A percentile compares a stretch with the other conserved stretches of the same genome.
phyloP scores from a whole-genome alignment of 92 coral and sea anemone species.

The Parazoanthus swiftii region DNA sequence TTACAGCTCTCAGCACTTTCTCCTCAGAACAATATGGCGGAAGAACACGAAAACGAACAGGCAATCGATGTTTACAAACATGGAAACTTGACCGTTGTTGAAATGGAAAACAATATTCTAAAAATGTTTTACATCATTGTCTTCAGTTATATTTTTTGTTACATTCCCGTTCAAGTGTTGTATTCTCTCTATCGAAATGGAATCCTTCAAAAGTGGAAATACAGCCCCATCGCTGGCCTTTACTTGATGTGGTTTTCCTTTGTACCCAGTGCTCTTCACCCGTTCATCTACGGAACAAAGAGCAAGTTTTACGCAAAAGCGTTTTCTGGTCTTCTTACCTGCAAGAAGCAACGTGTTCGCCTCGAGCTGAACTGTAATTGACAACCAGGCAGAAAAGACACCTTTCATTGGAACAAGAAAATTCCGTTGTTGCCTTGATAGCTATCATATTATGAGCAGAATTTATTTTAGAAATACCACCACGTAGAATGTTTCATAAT shows the following conservation, averaged over 20 bases:
- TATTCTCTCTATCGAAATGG: neutral
- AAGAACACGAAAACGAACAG: neutral
- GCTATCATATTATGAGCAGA: too few species aligned
- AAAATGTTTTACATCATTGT: slow-evolving; percentile 17
- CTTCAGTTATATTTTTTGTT: neutral
- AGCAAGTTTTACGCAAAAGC: slow-evolving; percentile 16
- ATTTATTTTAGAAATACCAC: too few species aligned
- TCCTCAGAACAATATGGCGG: neutral
- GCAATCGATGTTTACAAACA: neutral
- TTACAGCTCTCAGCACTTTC: neutral
- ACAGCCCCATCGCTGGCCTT: neutral
- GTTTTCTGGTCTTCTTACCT: neutral
- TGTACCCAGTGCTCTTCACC: neutral
- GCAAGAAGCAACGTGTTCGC: neutral
- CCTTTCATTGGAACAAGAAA: too few species aligned
- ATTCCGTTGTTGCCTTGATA: too few species aligned
- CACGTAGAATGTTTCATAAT: too few species aligned
- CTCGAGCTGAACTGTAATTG: neutral
- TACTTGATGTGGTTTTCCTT: neutral
- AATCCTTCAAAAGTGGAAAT: neutral
- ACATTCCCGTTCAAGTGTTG: neutral
- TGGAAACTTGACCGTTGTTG: neutral
- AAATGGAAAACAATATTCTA: neutral
- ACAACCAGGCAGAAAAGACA: too few species aligned
- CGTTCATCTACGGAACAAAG: slow-evolving; percentile 1